A percentile compares a stretch with the other conserved stretches of the same genome.
Evolutionary conservation across 2,113 vertebrate species (phyloP).

Genomic region (Trochalopteron elliotii): DNA sequence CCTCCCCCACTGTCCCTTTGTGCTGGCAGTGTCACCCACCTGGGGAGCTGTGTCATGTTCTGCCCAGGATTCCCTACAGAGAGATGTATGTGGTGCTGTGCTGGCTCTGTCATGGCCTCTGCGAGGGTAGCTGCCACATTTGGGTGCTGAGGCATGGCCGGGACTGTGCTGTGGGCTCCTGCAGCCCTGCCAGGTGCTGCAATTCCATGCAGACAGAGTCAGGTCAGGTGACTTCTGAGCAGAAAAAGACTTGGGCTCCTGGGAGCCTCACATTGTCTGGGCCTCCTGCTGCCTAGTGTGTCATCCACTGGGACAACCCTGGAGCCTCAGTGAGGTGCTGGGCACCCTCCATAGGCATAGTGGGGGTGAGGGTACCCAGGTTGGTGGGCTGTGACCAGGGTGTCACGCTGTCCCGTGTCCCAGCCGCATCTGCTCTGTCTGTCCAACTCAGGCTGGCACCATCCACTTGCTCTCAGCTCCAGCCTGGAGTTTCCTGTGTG

Average conservation of each 20-base stretch:
- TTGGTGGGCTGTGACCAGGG: rapidly evolving
- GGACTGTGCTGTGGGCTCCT: background rate
- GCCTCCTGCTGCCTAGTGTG: background rate
- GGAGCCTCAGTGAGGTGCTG: background rate
- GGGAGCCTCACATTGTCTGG: background rate
- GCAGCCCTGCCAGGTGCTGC: background rate
- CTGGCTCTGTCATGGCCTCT: background rate
- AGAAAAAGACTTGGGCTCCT: background rate
- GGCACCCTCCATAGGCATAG: background rate
- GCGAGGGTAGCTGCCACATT: background rate
- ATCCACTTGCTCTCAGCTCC: rapidly evolving
- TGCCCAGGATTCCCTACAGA: background rate
- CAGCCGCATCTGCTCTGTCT: background rate
- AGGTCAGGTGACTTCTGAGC: background rate
- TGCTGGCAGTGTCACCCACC: background rate
- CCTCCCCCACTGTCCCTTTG: background rate
- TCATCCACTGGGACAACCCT: background rate
- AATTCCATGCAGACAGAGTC: background rate
- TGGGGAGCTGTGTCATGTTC: background rate
- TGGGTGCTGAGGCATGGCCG: rapidly evolving
- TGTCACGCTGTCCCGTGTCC: background rate
- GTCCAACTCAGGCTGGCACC: background rate
- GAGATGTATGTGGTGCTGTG: rapidly evolving
- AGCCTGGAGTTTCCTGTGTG: background rate
- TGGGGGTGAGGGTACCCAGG: rapidly evolving